Conservation (phyloP, 2,113 vertebrate species). For the Machaerirhynchus nigripectus region DNA sequence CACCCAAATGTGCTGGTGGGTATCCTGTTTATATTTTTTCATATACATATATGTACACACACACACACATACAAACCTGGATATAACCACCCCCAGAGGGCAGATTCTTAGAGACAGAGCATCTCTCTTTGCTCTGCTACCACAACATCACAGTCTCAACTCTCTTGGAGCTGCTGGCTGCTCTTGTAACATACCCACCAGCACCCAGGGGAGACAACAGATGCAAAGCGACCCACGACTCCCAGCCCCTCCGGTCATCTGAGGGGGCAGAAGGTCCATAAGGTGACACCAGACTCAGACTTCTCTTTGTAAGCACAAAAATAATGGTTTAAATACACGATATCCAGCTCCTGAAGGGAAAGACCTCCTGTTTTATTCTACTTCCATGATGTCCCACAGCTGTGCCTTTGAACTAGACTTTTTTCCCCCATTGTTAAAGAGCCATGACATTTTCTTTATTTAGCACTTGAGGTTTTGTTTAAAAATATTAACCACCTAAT, state of each 20-base stretch:
- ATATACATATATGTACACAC: not conserved
- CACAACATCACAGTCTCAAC: not conserved
- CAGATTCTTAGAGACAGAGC: not conserved
- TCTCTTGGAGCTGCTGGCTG: not conserved
- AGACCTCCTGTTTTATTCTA: not conserved
- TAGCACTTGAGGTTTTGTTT: constrained; percentile 24
- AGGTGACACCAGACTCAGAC: not conserved
- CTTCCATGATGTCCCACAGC: not conserved
- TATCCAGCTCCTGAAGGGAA: not conserved
- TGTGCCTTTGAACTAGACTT: constrained; percentile 26
- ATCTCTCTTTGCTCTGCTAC: not conserved
- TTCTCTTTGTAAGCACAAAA: not conserved
- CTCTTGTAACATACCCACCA: not conserved
- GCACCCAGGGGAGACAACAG: not conserved
- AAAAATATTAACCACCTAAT: not conserved
- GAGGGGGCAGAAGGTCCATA: not conserved
- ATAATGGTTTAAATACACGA: not conserved
- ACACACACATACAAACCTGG: not conserved
- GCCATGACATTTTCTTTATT: constrained; percentile 28
- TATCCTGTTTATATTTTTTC: not conserved
- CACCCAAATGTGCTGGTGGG: not conserved
- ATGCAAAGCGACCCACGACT: not conserved
- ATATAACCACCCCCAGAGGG: not conserved
- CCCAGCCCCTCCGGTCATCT: not conserved
- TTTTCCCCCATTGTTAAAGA: not conserved